These are phyloP conservation scores for Phocides pigmalion DNA, from an alignment of 1,140 invertebrate species.

Conservation along the genomic window DNA sequence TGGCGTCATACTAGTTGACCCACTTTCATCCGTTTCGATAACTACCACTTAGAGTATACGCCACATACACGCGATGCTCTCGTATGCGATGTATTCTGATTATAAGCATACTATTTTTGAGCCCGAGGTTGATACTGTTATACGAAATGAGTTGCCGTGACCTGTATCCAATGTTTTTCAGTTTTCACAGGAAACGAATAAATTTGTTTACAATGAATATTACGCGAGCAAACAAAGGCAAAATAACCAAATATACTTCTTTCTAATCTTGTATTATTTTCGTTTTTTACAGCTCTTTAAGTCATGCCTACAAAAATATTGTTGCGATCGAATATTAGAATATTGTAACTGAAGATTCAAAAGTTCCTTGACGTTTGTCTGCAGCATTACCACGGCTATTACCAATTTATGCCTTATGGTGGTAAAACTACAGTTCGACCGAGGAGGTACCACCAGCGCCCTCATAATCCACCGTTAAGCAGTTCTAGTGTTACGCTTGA, in stretches of 20 bases:
- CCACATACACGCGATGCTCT: conserved; percentile 50
- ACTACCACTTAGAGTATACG: conserved; percentile 62
- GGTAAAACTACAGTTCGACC: too few relatives aligned
- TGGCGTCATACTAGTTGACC: conserved; percentile 78
- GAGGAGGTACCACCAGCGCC: too few relatives aligned
- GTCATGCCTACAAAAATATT: too few relatives aligned
- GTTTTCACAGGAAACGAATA: conserved; percentile 23
- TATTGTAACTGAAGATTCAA: too few relatives aligned
- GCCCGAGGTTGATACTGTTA: conserved; percentile 31
- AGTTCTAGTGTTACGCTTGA: too few relatives aligned
- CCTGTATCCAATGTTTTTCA: conserved; percentile 38
- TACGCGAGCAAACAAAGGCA: neutral
- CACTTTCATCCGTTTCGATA: conserved; percentile 72
- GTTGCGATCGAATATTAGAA: too few relatives aligned
- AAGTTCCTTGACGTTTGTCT: too few relatives aligned
- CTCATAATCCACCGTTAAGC: too few relatives aligned
- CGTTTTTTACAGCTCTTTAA: too few relatives aligned
- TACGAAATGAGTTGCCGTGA: conserved; percentile 40
- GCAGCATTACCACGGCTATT: too few relatives aligned
- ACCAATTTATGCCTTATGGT: too few relatives aligned
- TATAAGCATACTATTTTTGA: conserved; percentile 41
- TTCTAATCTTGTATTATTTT: too few relatives aligned
- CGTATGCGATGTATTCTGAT: conserved; percentile 41
- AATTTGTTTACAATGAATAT: neutral
- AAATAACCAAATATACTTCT: neutral